These are phyloP conservation scores for Excalfactoria chinensis DNA, from an alignment of 2,113 vertebrate genomes.

Conservation along the genomic window DNA sequence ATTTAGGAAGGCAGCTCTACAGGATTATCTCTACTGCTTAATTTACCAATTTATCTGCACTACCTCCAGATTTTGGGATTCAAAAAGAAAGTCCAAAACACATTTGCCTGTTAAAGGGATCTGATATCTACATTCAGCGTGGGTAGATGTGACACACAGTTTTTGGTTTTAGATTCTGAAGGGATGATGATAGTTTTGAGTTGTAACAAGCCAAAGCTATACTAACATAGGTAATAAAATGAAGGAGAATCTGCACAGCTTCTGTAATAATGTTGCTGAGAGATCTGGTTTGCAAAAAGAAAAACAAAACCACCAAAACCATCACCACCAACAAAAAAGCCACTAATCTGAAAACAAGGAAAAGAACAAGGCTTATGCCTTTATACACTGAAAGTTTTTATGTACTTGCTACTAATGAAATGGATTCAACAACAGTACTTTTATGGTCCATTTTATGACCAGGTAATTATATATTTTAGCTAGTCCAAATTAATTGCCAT, in stretches of 20 bases:
- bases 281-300: background rate
- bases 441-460: constrained; percentile 65
- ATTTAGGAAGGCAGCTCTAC: background rate
- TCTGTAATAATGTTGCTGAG: background rate
- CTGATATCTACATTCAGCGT: background rate
- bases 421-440: constrained; percentile 52
- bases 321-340: background rate
- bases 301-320: background rate
- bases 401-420: constrained; percentile 40
- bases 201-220: background rate
- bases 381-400: constrained; percentile 41
- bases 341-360: background rate
- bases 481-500: constrained; percentile 65
- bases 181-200: background rate
- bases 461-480: constrained; percentile 70
- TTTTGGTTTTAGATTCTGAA: background rate
- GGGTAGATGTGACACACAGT: background rate
- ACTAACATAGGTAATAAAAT: background rate
- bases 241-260: background rate
- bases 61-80: background rate
- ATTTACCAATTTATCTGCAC: background rate
- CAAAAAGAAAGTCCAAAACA: background rate
- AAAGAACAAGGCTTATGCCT: background rate
- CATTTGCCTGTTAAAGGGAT: background rate
- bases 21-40: background rate